These are phyloP conservation scores for Erethizon dorsatum DNA, from an alignment of 2,797 vertebrate species.

Conservation along the genomic window DNA sequence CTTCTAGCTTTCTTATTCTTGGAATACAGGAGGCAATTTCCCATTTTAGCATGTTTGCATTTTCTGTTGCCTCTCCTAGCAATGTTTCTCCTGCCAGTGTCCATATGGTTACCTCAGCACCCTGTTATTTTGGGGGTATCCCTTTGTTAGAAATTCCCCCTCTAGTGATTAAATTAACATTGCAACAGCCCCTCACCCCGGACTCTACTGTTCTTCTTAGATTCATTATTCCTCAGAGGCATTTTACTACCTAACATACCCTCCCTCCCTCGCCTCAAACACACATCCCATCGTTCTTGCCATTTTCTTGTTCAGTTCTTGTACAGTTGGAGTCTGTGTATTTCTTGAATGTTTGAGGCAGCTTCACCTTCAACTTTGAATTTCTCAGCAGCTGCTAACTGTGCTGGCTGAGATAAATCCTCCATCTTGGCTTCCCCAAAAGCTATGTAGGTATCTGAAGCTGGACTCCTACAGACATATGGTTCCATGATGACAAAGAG, in stretches of 20 bases:
- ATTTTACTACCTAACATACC: neutral
- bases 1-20: neutral
- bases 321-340: too few species aligned
- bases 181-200: neutral
- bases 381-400: too few species aligned
- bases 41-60: neutral
- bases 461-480: too few species aligned
- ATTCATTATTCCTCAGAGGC: neutral
- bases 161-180: neutral
- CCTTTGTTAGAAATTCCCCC: neutral
- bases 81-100: neutral
- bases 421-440: too few species aligned
- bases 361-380: too few species aligned
- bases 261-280: neutral
- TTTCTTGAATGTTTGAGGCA: too few species aligned
- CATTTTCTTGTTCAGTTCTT: neutral
- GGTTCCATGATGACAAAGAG: too few species aligned
- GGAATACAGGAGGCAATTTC: neutral
- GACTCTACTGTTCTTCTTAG: neutral
- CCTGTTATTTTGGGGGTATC: too few species aligned
- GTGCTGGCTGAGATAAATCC: too few species aligned
- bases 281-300: neutral
- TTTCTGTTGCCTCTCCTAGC: neutral
- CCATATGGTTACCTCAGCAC: neutral
- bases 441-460: too few species aligned